Percentiles rank a stretch among this genome's conserved stretches.
These are phyloP conservation scores for Coenonympha arcania DNA, from an alignment of 2,888 invertebrate genomes.

Conservation along the genomic window DNA sequence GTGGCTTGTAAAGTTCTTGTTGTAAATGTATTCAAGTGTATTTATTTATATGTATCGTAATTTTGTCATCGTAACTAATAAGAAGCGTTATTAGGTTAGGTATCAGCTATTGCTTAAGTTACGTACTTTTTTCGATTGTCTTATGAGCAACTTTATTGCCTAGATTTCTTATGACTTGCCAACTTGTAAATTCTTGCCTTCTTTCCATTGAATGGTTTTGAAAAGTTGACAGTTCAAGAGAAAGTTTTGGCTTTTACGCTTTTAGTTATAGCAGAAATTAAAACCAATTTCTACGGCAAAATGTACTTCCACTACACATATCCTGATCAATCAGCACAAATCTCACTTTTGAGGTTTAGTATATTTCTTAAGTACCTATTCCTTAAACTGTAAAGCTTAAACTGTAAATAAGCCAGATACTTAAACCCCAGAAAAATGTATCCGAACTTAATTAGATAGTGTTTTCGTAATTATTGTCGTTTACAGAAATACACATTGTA, in stretches of 20 bases:
- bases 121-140: background rate
- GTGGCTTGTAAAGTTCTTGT: background rate
- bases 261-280: constrained; percentile 1
- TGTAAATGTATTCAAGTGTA: constrained; percentile 8
- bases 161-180: background rate
- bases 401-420: no score
- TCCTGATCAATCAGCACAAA: constrained; percentile 4
- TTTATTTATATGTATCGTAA: background rate
- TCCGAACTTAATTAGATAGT: background rate
- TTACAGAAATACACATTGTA: background rate
- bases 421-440: background rate
- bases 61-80: background rate
- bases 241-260: background rate
- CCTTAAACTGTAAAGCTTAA: background rate
- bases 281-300: background rate
- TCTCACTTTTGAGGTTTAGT: background rate
- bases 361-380: background rate
- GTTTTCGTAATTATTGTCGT: background rate
- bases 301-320: constrained; percentile 8
- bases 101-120: background rate
- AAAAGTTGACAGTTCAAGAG: background rate
- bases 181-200: background rate
- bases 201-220: background rate
- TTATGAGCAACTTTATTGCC: background rate
- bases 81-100: background rate